Conservation (phyloP, 2,113 vertebrate genomes). For the Protomyctophum bolini region DNA sequence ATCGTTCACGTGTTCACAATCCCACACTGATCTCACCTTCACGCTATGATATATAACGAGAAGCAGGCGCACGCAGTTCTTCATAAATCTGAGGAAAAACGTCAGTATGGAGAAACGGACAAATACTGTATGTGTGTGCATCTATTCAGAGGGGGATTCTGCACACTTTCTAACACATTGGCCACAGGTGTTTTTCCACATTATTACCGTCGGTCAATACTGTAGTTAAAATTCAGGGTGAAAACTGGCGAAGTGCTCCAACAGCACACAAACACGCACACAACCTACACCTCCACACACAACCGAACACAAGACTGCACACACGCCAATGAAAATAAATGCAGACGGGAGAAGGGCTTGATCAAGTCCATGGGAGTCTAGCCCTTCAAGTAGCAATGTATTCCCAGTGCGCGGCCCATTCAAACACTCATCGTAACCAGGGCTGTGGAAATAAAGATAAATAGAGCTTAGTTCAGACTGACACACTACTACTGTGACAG, state of each 20-base stretch:
- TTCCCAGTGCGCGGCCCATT: constrained; percentile 24
- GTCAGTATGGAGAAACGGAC: too few species aligned
- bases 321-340: constrained; percentile 22
- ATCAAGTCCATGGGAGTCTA: constrained; percentile 65
- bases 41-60: too few species aligned
- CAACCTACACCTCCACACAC: neutral
- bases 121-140: too few species aligned
- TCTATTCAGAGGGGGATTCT: too few species aligned
- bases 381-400: constrained; percentile 62
- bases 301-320: neutral
- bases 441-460: constrained; percentile 57
- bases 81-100: too few species aligned
- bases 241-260: too few species aligned
- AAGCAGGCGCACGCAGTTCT: too few species aligned
- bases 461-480: constrained; percentile 4
- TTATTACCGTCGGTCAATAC: too few species aligned
- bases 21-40: too few species aligned
- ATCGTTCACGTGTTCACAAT: too few species aligned
- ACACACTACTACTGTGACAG: neutral
- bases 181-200: neutral
- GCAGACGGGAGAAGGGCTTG: constrained; percentile 33
- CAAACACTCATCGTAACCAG: constrained; percentile 71
- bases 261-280: neutral
- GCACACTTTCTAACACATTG: neutral
- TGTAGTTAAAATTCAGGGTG: too few species aligned